phyloP scores from a whole-genome alignment of 2,113 vertebrate genomes.

The Neotragus pygmaeus region DNA sequence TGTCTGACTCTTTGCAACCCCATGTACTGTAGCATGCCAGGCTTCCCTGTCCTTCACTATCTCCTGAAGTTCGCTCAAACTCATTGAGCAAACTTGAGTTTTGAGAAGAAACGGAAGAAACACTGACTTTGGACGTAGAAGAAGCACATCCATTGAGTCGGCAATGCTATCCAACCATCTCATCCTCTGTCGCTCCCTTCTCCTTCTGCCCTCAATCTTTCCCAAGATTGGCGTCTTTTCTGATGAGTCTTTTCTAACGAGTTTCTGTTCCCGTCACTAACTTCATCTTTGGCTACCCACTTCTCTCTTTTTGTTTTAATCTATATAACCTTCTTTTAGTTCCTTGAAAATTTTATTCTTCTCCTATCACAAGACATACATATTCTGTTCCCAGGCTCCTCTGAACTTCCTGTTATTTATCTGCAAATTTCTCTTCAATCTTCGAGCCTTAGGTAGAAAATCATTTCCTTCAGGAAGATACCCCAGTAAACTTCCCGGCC shows the following conservation, averaged over 20 bases:
- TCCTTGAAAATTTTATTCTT: background rate
- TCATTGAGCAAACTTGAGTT: no score
- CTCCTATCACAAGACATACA: background rate
- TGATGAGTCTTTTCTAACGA: background rate
- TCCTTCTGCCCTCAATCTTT: background rate
- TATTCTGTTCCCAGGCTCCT: background rate
- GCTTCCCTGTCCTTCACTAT: background rate
- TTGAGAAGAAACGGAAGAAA: no score
- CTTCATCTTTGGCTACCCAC: background rate
- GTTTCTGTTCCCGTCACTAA: background rate
- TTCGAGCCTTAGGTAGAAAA: background rate
- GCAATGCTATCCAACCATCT: background rate
- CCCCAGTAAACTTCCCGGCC: background rate
- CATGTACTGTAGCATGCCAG: background rate
- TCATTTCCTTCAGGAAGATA: background rate
- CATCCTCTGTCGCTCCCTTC: background rate
- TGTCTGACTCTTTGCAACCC: background rate
- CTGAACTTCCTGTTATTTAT: background rate
- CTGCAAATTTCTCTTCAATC: background rate
- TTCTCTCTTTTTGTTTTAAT: background rate
- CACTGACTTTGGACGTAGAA: no score
- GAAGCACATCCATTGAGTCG: accelerated
- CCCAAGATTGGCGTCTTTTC: background rate
- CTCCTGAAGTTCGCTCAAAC: background rate
- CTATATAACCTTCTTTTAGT: background rate